phyloP scores from a whole-genome alignment of 2,888 invertebrate species.

The Drosophila demipolita region DNA sequence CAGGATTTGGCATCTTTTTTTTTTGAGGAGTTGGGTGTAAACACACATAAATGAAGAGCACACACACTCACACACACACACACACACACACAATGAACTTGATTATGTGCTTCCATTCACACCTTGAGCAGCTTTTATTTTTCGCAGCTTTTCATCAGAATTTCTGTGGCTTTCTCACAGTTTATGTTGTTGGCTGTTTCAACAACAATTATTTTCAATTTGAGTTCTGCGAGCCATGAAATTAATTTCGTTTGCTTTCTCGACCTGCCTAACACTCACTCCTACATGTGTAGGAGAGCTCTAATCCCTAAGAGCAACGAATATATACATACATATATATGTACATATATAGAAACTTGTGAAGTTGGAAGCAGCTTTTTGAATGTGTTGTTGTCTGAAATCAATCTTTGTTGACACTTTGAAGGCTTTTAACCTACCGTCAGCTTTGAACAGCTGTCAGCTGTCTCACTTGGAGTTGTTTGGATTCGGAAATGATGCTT shows the following conservation, averaged over 20 bases:
- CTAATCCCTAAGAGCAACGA: constrained; percentile 28
- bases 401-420: constrained; percentile 57
- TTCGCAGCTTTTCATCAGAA: constrained; percentile 31
- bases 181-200: constrained; percentile 31
- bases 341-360: not conserved
- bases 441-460: constrained; percentile 19
- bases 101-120: constrained; percentile 38
- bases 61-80: not conserved
- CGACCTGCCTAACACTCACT: constrained; percentile 5
- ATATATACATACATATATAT: not conserved
- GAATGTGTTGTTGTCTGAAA: constrained; percentile 42
- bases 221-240: constrained; percentile 74
- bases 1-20: not conserved
- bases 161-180: constrained; percentile 24
- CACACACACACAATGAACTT: constrained; percentile 27
- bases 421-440: constrained; percentile 35
- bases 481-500: constrained; percentile 41
- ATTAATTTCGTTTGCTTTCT: constrained; percentile 72
- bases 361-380: constrained; percentile 14
- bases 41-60: constrained; percentile 18
- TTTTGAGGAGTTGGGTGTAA: not conserved
- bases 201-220: constrained; percentile 76
- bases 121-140: constrained; percentile 37
- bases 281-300: constrained; percentile 20
- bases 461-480: constrained; percentile 23